These are phyloP conservation scores for Pseudoips prasinana DNA, from an alignment of 2,888 invertebrate genomes.

Conservation along the genomic window DNA sequence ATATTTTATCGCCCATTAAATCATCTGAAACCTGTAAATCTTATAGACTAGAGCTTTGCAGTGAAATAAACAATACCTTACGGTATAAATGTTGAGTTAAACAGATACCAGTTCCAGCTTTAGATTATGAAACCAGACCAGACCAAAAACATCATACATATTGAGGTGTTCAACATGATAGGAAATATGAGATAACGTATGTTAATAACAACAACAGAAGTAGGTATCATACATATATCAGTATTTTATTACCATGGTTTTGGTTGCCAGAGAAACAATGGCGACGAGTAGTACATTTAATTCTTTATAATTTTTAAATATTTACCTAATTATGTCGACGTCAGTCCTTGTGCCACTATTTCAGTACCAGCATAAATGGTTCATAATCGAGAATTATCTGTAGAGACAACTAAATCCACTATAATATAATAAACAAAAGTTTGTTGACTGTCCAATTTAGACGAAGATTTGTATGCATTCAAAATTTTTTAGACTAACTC, in stretches of 20 bases:
- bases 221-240: conserved; percentile 36
- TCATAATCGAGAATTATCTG: conserved; percentile 71
- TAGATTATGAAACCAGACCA: conserved; percentile 20
- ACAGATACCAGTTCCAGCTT: conserved; percentile 17
- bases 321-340: conserved; percentile 75
- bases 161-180: conserved; percentile 9
- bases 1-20: background rate
- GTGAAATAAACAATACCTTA: conserved; percentile 24
- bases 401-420: conserved; percentile 71
- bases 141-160: conserved; percentile 23
- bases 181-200: conserved; percentile 39
- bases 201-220: conserved; percentile 44
- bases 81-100: conserved; percentile 28
- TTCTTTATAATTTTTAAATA: conserved; percentile 48
- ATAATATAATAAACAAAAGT: conserved; percentile 80
- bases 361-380: conserved; percentile 66
- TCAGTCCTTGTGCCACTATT: conserved; percentile 73
- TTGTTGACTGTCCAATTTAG: conserved; percentile 82
- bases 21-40: background rate
- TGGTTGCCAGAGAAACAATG: conserved; percentile 75
- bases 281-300: conserved; percentile 65
- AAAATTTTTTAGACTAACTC: conserved; percentile 70
- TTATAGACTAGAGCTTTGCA: conserved; percentile 6
- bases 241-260: conserved; percentile 37
- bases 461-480: conserved; percentile 67